Evolutionary conservation across 2,113 vertebrate species (phyloP), one percentile per base, ranked within the genome.

Genomic region (Okapia johnstoni): DNA sequence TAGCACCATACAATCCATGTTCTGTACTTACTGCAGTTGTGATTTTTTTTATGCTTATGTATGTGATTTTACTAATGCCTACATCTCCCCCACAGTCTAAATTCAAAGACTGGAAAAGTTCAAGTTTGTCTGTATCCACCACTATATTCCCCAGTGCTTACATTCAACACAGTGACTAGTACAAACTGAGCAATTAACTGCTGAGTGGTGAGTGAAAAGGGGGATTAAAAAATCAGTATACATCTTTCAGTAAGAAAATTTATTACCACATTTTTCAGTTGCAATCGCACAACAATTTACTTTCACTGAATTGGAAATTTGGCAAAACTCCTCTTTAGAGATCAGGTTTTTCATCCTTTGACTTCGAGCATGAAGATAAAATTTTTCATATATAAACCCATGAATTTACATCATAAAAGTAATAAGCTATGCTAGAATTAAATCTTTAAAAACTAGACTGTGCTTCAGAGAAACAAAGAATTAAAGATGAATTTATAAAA

Each of bases 281-380:
- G 7, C 30, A 92, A 96, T 52, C 26, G 17, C 70, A 83, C 54
- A 85, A 83, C 26, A 96, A 85, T 81, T 92, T 93, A 93, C 87
- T 96, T 95, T 80, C 63, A 89, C 3, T 89, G 52, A 95, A 63
- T n/a, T 83, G 17, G 52, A 93, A 97, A 95, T 85, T 8, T 54
- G 21, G 66, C 48, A 95, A 87, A 90, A 87, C 48, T 94, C 90
- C 48, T 66, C 88, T 85, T 60, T 60, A 95, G 14, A 36, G 83
- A 95, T 83, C 90, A 94, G 90, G 50, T 87, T 84, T 94, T 90
- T 96, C 73, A 96, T 85, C 43, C n/a, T 60, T 70, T 90, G 61
- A 97, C 48, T 97, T 94, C 3, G n/a, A 95, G 12, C 17, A 89
- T 79, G 50, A 97, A 94, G 46, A 94, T 46, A 86, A 97, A 94